Evolutionary conservation across 2,888 invertebrate species (phyloP).

Genomic region (Drosophila anomelani): DNA sequence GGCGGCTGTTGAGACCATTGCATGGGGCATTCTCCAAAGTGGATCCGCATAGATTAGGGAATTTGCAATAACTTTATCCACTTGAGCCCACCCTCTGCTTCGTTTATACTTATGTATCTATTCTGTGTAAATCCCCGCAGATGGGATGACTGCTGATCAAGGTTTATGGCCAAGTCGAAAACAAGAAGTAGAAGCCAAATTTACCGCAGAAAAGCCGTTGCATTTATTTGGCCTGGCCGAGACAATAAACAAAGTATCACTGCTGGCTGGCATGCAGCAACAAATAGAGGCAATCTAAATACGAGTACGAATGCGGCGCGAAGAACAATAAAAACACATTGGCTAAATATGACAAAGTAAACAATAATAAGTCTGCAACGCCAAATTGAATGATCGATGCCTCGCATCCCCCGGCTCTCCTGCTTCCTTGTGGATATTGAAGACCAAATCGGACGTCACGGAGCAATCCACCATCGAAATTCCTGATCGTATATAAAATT

Average conservation of each 20-base stretch:
- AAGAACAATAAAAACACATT: conserved; percentile 64
- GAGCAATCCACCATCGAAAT: conserved; percentile 49
- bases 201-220: conserved; percentile 63
- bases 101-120: not conserved
- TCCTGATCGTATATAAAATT: conserved; percentile 63
- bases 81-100: conserved; percentile 54
- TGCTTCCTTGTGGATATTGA: not conserved
- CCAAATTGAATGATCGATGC: conserved; percentile 52
- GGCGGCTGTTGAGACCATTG: conserved; percentile 62
- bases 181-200: conserved; percentile 42
- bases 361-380: conserved; percentile 68
- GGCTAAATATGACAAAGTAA: conserved; percentile 74
- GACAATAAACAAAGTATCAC: conserved; percentile 75
- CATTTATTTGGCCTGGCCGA: conserved; percentile 71
- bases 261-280: conserved; percentile 65
- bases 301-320: conserved; percentile 39
- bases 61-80: conserved; percentile 50
- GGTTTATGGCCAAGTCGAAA: conserved; percentile 25
- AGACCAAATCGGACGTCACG: conserved; percentile 32
- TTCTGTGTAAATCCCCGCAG: not conserved
- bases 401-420: not conserved
- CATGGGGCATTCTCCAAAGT: conserved; percentile 49
- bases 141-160: conserved; percentile 13
- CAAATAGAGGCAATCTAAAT: conserved; percentile 61
- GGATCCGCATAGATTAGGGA: conserved; percentile 53